phyloP scores from a whole-genome alignment of 2,888 invertebrate genomes.

The Chaitophorus viminalis region DNA sequence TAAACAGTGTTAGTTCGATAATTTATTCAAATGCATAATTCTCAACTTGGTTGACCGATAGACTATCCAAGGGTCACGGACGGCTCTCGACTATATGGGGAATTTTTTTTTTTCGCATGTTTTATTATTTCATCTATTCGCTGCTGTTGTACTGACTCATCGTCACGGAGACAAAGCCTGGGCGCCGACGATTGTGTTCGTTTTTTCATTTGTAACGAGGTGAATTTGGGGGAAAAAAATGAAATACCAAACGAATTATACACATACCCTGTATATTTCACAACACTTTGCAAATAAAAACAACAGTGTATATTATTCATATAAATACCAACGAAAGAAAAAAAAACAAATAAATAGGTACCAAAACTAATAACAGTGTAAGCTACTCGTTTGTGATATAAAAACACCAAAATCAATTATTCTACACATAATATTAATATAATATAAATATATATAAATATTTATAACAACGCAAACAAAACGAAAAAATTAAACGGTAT shows the following conservation, averaged over 20 bases:
- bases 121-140: too few relatives aligned
- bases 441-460: background rate
- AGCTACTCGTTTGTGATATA: slow-evolving; percentile 53
- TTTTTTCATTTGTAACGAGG: background rate
- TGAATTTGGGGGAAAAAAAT: background rate
- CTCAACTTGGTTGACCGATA: slow-evolving; percentile 13
- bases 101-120: background rate
- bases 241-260: background rate
- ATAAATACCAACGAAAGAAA: slow-evolving; percentile 51
- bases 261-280: slow-evolving; percentile 62
- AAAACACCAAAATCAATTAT: slow-evolving; percentile 54
- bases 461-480: background rate
- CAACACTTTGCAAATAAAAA: slow-evolving; percentile 61
- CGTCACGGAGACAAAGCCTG: background rate
- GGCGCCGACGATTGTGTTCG: background rate
- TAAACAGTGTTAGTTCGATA: background rate
- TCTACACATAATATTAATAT: slow-evolving; percentile 19
- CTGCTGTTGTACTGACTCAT: too few relatives aligned
- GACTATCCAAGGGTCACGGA: slow-evolving; percentile 41
- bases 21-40: slow-evolving; percentile 51
- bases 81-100: background rate
- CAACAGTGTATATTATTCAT: slow-evolving; percentile 42
- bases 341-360: slow-evolving; percentile 40
- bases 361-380: slow-evolving; percentile 58
- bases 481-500: background rate